Conservation (phyloP, 2,797 vertebrate species). For the Acanthurus tractus region DNA sequence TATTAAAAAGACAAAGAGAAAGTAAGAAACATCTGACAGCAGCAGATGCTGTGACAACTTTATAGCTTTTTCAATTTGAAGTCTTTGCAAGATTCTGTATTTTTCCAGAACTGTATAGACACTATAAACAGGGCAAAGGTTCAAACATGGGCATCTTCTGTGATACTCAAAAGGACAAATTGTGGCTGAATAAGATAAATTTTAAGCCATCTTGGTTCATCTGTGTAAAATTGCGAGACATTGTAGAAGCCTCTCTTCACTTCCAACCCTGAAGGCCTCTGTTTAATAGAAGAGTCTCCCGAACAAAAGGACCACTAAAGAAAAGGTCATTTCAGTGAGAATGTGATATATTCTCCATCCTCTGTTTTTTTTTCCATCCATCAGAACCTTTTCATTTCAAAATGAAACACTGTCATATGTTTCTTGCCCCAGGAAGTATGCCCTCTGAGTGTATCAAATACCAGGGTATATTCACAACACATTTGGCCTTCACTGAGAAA, state of each 20-base stretch:
- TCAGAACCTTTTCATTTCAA: slow-evolving; percentile 57
- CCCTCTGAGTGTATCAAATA: slow-evolving; percentile 41
- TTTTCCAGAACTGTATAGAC: neutral
- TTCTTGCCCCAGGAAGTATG: slow-evolving; percentile 26
- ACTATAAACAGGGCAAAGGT: slow-evolving; percentile 4
- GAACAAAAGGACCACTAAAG: slow-evolving; percentile 13
- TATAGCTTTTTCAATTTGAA: neutral
- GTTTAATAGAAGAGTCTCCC: neutral
- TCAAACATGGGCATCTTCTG: neutral
- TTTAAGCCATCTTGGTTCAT: neutral
- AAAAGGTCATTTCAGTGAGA: slow-evolving; percentile 49
- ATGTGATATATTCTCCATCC: slow-evolving; percentile 30
- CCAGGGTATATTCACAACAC: slow-evolving; percentile 20
- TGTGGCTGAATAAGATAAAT: slow-evolving; percentile 1
- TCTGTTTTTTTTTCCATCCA: neutral
- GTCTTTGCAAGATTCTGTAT: neutral
- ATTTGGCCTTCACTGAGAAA: slow-evolving; percentile 39
- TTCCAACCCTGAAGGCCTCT: slow-evolving; percentile 12
- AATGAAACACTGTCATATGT: slow-evolving; percentile 39
- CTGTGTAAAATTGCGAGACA: neutral
- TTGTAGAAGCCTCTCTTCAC: neutral
- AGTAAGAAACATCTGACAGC: neutral
- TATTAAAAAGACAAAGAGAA: no score
- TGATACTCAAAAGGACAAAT: slow-evolving; percentile 3
- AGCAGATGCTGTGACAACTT: neutral